Base-by-base conservation (phyloP, 1,140 invertebrate genomes). In the Amyelois transitella region DNA sequence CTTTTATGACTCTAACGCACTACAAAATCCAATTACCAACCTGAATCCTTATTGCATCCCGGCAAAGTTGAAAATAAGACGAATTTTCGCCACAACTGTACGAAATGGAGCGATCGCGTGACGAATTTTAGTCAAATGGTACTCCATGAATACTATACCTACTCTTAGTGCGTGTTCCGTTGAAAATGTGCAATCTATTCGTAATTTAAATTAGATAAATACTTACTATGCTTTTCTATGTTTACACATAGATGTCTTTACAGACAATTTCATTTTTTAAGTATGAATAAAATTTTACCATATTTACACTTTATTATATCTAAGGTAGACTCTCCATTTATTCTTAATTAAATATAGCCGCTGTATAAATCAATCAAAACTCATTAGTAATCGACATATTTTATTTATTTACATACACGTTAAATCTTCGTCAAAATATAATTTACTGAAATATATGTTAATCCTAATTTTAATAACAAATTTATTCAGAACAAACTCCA, bases 1-100 rank as follows among this genome's bases (percentile, higher is more conserved):
- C 68, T 75, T 86, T 85, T 85, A 85, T 71, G 69, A 66, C 65
- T 44, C 5, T 14, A 14, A 38, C 62, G 32, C 32, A 38, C 32
- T 38, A 14, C 32, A 38, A 14, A 38, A 8, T 38, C 12, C 32
- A 38, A 38, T 38, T 38, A 38, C 32, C 12, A 38, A 38, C 1
- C 32, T 38, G n/a, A 12, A 38, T 8, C 32, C n/a, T 38, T 38
- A 38, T 38, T 14, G 17, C n/a, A 14, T 14, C 17, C 1, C 1
- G 0, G 3, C 17, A 38, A 38, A 38, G 32, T 38, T 38, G 5
- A 38, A 38, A 38, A 38, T 38, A 12, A 38, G 32, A 38, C n/a
- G 32, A 38, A 38, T 14, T 14, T 38, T 14, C 12, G 12, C n/a
- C 32, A 14, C 32, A 1, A 38, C 32, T 28, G 12, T 28, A 38